Evolutionary conservation across 2,113 vertebrate species (phyloP).

Genomic region (Seriola rivoliana): DNA sequence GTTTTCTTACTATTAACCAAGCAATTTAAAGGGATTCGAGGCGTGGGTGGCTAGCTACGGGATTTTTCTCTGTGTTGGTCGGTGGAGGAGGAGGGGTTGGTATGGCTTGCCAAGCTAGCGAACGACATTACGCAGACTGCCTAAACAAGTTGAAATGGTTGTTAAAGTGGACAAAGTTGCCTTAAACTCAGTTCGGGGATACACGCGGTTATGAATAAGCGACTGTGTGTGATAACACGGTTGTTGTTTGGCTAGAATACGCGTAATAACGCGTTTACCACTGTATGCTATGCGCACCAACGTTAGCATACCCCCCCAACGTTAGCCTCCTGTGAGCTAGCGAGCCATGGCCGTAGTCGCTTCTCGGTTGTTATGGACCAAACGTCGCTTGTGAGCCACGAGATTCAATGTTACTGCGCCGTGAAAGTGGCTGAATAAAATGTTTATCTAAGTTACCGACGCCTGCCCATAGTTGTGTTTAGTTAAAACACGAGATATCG

Average conservation of each 20-base stretch:
- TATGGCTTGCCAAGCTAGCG: conserved; percentile 70
- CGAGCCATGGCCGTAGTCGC: conserved; percentile 20
- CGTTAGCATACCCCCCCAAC: conserved; percentile 56
- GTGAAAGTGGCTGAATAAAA: too few relatives aligned
- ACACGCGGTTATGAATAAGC: accelerated
- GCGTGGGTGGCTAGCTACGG: conserved; percentile 73
- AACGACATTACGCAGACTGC: conserved; percentile 66
- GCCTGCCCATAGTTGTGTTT: background rate
- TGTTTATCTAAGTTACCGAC: accelerated
- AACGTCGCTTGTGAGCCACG: conserved; percentile 1
- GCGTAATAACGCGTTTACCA: conserved; percentile 17
- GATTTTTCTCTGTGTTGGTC: conserved; percentile 63
- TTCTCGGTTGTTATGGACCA: conserved; percentile 14
- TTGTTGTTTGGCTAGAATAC: background rate
- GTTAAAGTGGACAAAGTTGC: conserved; percentile 73
- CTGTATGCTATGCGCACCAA: conserved; percentile 33
- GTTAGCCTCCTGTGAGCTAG: conserved; percentile 64
- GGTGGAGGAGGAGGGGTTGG: conserved; percentile 72
- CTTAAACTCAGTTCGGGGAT: conserved; percentile 44
- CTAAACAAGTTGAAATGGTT: conserved; percentile 66
- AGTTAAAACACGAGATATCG: background rate
- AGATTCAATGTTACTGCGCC: background rate
- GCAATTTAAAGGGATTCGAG: conserved; percentile 69
- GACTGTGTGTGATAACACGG: accelerated
- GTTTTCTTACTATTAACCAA: conserved; percentile 23